These are phyloP conservation scores for Procambarus clarkii DNA, from an alignment of 1,140 invertebrate species.

Conservation along the genomic window DNA sequence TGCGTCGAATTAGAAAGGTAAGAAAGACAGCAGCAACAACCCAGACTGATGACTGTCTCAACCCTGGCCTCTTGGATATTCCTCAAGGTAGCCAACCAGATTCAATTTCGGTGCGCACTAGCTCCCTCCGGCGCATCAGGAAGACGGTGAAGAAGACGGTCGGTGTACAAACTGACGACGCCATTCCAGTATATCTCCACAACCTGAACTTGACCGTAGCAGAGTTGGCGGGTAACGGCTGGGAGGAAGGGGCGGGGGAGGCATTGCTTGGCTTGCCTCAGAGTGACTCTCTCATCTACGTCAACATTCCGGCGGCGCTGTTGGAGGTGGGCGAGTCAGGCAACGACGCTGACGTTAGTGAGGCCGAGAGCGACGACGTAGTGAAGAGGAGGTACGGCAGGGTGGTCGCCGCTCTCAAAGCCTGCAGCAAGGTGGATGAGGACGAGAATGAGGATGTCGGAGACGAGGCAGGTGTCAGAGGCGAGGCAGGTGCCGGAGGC, in stretches of 20 bases:
- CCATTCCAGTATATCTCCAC: constrained; percentile 18
- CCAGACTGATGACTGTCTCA: constrained; percentile 34
- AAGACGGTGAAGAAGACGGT: constrained; percentile 41
- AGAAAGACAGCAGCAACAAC: constrained; percentile 43
- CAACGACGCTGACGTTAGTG: constrained; percentile 60
- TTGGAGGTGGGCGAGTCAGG: constrained; percentile 50
- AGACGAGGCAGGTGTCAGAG: too few relatives aligned
- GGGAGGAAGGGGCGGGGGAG: background rate
- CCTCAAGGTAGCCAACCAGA: constrained; percentile 11
- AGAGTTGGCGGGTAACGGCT: background rate
- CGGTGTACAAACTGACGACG: constrained; percentile 41
- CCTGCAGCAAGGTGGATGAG: background rate
- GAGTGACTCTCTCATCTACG: constrained; percentile 44
- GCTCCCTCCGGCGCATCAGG: constrained; percentile 50
- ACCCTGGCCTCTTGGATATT: background rate
- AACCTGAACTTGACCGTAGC: constrained; percentile 21
- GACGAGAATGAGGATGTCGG: background rate
- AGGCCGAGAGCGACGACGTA: constrained; percentile 34
- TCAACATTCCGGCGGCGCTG: constrained; percentile 58
- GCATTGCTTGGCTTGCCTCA: background rate
- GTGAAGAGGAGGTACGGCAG: background rate
- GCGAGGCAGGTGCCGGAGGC: background rate
- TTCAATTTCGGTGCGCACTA: constrained; percentile 44
- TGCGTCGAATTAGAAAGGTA: constrained; percentile 51
- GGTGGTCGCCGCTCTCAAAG: background rate